Conservation (phyloP, 2,888 invertebrate species). For the Malacosoma neustria region DNA sequence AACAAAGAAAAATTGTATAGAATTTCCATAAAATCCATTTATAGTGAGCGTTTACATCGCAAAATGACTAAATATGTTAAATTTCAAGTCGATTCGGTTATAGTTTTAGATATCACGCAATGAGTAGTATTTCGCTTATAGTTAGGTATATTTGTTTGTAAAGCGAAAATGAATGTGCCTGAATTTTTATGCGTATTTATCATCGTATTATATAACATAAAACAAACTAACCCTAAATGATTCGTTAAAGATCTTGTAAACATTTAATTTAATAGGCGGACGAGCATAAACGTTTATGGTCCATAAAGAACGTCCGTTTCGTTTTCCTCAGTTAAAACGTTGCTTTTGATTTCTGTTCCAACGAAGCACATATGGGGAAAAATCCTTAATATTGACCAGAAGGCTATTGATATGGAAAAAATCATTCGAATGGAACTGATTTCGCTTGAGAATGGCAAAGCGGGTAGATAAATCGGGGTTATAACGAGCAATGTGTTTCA, state of each 20-base stretch:
- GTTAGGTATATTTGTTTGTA: too few relatives aligned
- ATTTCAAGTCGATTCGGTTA: too few relatives aligned
- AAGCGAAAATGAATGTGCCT: too few relatives aligned
- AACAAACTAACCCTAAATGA: not conserved
- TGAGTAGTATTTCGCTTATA: too few relatives aligned
- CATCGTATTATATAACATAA: too few relatives aligned
- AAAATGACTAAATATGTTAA: too few relatives aligned
- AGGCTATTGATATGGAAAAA: slow-evolving; percentile 54
- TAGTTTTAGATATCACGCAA: too few relatives aligned
- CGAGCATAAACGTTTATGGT: slow-evolving; percentile 6
- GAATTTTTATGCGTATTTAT: too few relatives aligned
- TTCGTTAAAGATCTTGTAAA: not conserved
- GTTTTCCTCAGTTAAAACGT: slow-evolving; percentile 10
- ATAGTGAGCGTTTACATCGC: too few relatives aligned
- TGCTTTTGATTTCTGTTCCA: slow-evolving; percentile 15
- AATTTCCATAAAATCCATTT: too few relatives aligned
- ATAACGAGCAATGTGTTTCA: slow-evolving; percentile 20
- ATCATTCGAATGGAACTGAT: slow-evolving; percentile 47
- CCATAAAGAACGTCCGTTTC: slow-evolving; percentile 9
- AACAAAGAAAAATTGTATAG: too few relatives aligned
- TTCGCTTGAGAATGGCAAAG: slow-evolving; percentile 38
- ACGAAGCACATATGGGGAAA: slow-evolving; percentile 22
- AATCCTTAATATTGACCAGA: slow-evolving; percentile 38
- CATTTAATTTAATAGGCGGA: slow-evolving; percentile 7
- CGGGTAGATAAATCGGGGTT: slow-evolving; percentile 41